phyloP scores from a whole-genome alignment of 2,888 invertebrate species.

The Strigamia transsilvanica region DNA sequence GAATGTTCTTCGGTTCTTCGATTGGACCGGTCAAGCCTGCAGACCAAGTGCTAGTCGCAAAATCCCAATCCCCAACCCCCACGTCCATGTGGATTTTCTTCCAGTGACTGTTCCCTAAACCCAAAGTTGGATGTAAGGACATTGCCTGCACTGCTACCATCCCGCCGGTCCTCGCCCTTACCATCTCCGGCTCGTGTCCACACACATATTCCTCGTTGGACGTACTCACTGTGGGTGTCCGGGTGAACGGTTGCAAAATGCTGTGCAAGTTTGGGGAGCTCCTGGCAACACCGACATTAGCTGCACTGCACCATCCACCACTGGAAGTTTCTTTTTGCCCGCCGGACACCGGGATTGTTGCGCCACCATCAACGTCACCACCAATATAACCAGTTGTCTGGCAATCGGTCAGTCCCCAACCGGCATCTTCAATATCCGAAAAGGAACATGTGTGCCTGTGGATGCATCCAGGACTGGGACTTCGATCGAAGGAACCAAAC shows the following conservation, averaged over 20 bases:
- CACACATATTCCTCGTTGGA: background rate
- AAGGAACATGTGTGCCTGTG: constrained; percentile 11
- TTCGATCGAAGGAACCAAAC: no score
- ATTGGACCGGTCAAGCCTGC: background rate
- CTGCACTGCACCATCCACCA: background rate
- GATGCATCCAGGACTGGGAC: background rate
- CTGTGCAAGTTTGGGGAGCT: background rate
- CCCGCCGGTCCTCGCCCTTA: background rate
- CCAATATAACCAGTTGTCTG: background rate
- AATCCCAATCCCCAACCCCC: background rate
- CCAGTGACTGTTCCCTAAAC: background rate
- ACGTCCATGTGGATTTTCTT: background rate
- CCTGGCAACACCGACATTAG: background rate
- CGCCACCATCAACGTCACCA: background rate
- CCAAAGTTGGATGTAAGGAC: background rate
- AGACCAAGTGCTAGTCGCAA: background rate
- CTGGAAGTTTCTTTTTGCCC: background rate
- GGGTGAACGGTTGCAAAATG: background rate
- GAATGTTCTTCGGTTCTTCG: background rate
- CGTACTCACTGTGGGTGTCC: background rate
- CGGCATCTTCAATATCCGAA: background rate
- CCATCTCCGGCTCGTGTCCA: background rate
- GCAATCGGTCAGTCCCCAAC: background rate
- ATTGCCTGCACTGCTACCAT: background rate
- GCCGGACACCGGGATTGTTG: background rate